Evolutionary conservation across 1,140 invertebrate genomes (phyloP).

Genomic region (Phenacoccus solenopsis): DNA sequence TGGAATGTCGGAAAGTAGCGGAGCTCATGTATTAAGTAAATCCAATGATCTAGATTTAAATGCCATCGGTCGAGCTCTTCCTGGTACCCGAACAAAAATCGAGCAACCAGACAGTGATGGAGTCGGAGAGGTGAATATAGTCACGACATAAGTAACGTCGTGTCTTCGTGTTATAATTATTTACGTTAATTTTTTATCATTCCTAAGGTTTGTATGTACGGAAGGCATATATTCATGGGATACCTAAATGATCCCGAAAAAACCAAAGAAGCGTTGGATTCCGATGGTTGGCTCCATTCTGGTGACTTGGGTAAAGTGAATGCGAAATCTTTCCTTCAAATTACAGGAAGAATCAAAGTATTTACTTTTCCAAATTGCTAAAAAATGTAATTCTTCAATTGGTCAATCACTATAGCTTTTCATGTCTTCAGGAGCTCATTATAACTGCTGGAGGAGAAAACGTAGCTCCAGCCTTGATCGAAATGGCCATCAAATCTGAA

Average conservation of each 20-base stretch:
- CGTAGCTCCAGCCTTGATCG: constrained; percentile 72
- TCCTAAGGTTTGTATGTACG: constrained; percentile 50
- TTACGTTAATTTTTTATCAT: not conserved
- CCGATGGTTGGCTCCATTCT: constrained; percentile 63
- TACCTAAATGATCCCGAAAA: constrained; percentile 65
- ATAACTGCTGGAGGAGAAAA: constrained; percentile 94
- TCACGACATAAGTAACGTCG: not conserved
- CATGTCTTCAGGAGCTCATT: constrained; percentile 51
- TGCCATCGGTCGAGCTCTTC: constrained; percentile 48
- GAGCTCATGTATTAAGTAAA: constrained; percentile 48
- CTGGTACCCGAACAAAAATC: constrained; percentile 52
- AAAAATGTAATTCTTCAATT: not conserved
- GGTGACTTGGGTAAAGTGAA: constrained; percentile 72
- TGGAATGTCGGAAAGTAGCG: constrained; percentile 74
- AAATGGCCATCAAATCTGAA: constrained; percentile 62
- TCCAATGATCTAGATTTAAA: constrained; percentile 43
- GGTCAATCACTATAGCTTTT: not conserved
- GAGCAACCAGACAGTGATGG: constrained; percentile 51
- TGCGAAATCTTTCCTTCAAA: constrained; percentile 53
- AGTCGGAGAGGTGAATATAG: constrained; percentile 55
- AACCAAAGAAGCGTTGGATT: constrained; percentile 56
- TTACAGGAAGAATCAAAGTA: constrained; percentile 71
- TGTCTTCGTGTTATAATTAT: not conserved
- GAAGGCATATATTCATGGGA: constrained; percentile 78
- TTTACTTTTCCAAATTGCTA: not conserved